A percentile compares a stretch with the other conserved stretches of the same genome.
phyloP scores from a whole-genome alignment of 2,113 vertebrate species.

The Agapornis roseicollis region DNA sequence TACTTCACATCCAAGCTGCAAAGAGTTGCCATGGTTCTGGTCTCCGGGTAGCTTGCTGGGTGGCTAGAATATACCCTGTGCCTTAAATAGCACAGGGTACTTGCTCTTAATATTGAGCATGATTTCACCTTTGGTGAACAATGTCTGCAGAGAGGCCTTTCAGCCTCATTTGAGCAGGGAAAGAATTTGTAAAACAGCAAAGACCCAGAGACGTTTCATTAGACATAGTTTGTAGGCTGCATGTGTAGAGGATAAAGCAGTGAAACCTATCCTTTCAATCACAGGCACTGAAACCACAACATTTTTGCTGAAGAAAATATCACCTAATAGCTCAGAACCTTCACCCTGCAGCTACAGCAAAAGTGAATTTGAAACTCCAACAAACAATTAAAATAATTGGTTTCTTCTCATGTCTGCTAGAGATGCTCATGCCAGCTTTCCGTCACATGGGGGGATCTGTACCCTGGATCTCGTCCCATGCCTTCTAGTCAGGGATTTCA shows the following conservation, averaged over 20 bases:
- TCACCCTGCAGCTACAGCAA: slow-evolving; percentile 29
- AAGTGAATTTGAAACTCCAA: slow-evolving; percentile 1
- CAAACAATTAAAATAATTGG: slow-evolving; percentile 38
- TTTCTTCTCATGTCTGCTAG: slow-evolving; percentile 29
- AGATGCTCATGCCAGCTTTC: slow-evolving; percentile 6
- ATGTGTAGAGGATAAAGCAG: neutral
- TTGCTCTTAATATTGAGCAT: neutral
- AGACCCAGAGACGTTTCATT: neutral
- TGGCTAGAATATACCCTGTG: neutral
- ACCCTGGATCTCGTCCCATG: slow-evolving; percentile 17
- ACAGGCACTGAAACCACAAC: neutral
- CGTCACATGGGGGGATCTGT: neutral
- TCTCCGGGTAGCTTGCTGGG: neutral
- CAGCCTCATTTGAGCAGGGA: neutral
- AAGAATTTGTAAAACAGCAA: neutral
- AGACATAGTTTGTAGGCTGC: neutral
- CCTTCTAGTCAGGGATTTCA: slow-evolving; percentile 12
- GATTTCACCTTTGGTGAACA: neutral
- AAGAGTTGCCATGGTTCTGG: neutral
- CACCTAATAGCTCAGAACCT: neutral
- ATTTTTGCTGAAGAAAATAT: slow-evolving; percentile 32
- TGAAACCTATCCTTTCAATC: neutral
- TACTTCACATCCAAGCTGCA: accelerated
- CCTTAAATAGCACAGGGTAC: neutral
- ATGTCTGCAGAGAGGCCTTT: neutral